Evolutionary conservation across 2,113 vertebrate genomes (phyloP).

Genomic region (Scytalopus superciliaris): DNA sequence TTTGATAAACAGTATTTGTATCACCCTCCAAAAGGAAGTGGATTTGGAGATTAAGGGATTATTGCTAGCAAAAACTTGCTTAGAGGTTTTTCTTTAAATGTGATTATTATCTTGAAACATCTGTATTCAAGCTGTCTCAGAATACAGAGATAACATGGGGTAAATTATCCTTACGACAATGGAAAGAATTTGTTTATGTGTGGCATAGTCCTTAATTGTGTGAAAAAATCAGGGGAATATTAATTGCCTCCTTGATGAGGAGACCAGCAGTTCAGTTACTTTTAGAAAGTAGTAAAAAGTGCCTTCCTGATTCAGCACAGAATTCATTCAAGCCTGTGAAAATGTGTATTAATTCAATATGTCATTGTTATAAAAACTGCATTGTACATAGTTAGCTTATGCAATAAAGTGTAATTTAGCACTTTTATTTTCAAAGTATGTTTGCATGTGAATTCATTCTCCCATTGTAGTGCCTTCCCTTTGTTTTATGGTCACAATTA

Average conservation of each 20-base stretch:
- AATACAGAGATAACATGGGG: neutral
- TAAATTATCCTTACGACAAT: neutral
- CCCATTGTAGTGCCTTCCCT: neutral
- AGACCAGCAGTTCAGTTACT: neutral
- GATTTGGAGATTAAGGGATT: neutral
- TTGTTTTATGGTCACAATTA: constrained; percentile 48
- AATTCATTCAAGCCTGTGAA: constrained; percentile 40
- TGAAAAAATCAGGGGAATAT: constrained; percentile 8
- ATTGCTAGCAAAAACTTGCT: neutral
- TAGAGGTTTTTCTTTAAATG: neutral
- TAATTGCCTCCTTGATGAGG: constrained; percentile 26
- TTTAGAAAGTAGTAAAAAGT: neutral
- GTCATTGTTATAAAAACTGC: constrained; percentile 39
- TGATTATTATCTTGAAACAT: neutral
- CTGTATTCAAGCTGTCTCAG: neutral
- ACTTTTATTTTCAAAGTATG: constrained; percentile 36
- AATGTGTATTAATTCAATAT: constrained; percentile 58
- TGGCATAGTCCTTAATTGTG: neutral
- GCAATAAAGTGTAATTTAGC: constrained; percentile 44
- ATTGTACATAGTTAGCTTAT: constrained; percentile 1
- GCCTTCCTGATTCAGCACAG: constrained; percentile 19
- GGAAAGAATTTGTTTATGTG: neutral
- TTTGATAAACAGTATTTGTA: neutral
- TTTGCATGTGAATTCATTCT: neutral
- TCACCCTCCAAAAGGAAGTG: neutral